Percentiles rank a stretch among this genome's conserved stretches.
phyloP scores from a whole-genome alignment of 2,888 invertebrate genomes.

The Eutolmus rufibarbis region DNA sequence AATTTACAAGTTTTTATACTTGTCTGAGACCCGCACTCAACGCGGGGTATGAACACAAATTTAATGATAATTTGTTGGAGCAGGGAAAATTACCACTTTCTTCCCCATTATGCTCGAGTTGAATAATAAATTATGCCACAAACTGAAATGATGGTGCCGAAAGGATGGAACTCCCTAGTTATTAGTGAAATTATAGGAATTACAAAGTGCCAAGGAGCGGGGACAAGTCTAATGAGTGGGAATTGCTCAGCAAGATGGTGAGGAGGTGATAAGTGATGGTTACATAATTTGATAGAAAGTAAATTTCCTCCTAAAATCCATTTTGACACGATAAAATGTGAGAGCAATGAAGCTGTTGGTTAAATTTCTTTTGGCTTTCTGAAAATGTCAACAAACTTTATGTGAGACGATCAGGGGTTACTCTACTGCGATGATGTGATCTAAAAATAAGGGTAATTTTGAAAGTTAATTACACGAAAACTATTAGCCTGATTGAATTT shows the following conservation, averaged over 20 bases:
- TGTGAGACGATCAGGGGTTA: too few species aligned
- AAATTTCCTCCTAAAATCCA: not conserved
- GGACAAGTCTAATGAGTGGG: not conserved
- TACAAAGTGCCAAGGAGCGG: not conserved
- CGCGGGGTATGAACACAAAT: not conserved
- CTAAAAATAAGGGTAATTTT: too few species aligned
- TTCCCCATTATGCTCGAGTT: not conserved
- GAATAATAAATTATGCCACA: conserved; percentile 1
- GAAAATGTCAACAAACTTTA: not conserved
- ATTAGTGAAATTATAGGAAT: not conserved
- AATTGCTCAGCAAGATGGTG: not conserved
- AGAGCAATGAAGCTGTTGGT: not conserved
- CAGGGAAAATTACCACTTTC: not conserved
- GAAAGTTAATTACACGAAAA: too few species aligned
- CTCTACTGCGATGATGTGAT: too few species aligned
- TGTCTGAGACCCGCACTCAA: not conserved
- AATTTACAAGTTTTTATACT: not conserved
- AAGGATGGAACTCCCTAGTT: not conserved
- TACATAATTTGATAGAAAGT: not conserved
- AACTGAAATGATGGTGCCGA: not conserved
- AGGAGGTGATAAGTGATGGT: not conserved
- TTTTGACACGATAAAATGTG: not conserved
- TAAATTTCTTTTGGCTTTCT: not conserved
- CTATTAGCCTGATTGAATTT: too few species aligned
- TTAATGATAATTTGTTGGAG: not conserved